Conservation (phyloP, 2,797 vertebrate genomes). For the Brachymystax lenok region DNA sequence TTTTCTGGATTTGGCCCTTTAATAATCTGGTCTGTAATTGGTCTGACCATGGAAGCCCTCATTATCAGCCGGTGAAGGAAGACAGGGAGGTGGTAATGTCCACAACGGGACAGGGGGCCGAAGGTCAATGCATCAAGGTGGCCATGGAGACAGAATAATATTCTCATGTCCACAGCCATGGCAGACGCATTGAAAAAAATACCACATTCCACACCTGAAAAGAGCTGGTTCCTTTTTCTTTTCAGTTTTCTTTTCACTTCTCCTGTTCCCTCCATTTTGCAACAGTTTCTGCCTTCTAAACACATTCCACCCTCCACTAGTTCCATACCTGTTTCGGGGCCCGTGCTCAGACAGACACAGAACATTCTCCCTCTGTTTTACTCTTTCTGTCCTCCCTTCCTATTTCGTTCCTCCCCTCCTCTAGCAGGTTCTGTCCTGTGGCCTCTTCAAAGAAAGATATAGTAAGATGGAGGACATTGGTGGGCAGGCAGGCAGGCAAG, state of each 20-base stretch:
- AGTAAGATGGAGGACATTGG: background rate
- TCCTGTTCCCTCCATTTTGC: background rate
- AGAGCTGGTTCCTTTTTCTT: background rate
- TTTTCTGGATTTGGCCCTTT: constrained; percentile 69
- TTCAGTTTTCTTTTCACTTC: too few relatives aligned
- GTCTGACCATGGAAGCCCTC: constrained; percentile 71
- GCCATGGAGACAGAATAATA: constrained; percentile 2
- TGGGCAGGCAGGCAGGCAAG: too few relatives aligned
- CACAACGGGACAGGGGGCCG: too few relatives aligned
- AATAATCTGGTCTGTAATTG: constrained; percentile 76
- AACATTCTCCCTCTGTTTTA: background rate
- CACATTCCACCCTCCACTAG: background rate
- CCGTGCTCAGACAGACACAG: constrained; percentile 11
- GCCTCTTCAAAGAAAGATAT: constrained; percentile 11
- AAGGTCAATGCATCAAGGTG: constrained; percentile 9
- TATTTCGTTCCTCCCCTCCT: background rate
- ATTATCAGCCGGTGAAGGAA: constrained; percentile 72
- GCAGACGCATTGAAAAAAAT: background rate
- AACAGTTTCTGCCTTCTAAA: background rate
- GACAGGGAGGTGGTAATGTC: constrained; percentile 43
- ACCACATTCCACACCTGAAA: background rate
- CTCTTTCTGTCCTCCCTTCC: background rate
- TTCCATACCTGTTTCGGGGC: background rate
- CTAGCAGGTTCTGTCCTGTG: background rate
- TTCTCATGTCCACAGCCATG: background rate